phyloP scores from a whole-genome alignment of 1,140 invertebrate genomes.

The Penaeus indicus region DNA sequence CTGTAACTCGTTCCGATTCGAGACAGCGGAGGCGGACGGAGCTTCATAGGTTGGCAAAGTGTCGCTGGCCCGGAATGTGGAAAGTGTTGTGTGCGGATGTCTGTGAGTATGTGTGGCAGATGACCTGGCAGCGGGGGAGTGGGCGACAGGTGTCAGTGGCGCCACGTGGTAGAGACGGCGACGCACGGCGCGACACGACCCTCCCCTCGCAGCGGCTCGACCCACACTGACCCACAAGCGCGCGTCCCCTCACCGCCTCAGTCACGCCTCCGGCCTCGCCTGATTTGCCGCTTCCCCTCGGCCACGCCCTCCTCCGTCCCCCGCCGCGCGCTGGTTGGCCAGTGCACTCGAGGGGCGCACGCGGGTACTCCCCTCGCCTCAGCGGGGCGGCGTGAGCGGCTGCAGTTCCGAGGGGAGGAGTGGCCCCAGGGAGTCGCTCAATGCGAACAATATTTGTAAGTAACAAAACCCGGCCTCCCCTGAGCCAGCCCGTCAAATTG shows the following conservation, averaged over 20 bases:
- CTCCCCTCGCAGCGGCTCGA: slow-evolving; percentile 52
- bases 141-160: slow-evolving; percentile 39
- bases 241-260: slow-evolving; percentile 56
- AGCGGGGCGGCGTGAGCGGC: slow-evolving; percentile 62
- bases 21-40: background rate
- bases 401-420: slow-evolving; percentile 58
- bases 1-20: background rate
- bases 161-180: slow-evolving; percentile 11
- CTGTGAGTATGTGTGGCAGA: background rate
- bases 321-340: slow-evolving; percentile 43
- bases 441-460: slow-evolving; percentile 68
- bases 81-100: background rate
- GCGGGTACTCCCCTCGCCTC: slow-evolving; percentile 63
- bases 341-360: slow-evolving; percentile 54
- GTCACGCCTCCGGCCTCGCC: slow-evolving; percentile 38
- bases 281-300: slow-evolving; percentile 48
- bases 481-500: slow-evolving; percentile 67
- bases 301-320: slow-evolving; percentile 42
- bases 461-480: slow-evolving; percentile 67
- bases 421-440: slow-evolving; percentile 66
- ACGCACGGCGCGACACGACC: slow-evolving; percentile 37
- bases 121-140: slow-evolving; percentile 1
- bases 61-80: background rate
- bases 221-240: slow-evolving; percentile 52
- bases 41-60: background rate